Percentiles rank a stretch among this genome's conserved stretches.
Conservation (phyloP, 2,113 vertebrate species). For the Cinclus cinclus region DNA sequence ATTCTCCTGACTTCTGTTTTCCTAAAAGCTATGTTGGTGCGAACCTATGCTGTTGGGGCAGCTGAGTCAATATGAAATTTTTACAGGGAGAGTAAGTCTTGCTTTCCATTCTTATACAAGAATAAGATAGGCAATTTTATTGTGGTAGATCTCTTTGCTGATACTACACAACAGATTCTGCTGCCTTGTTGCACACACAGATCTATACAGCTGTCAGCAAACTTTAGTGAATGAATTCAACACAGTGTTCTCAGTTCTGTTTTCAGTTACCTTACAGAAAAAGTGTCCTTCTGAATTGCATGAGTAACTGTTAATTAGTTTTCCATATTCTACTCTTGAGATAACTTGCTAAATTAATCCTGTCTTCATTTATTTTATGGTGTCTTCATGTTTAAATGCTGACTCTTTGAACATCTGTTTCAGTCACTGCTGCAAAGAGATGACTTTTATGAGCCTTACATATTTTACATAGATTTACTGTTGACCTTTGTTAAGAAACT, state of each 20-base stretch:
- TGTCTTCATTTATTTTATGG: constrained; percentile 72
- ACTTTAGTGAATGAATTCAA: neutral
- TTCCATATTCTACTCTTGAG: constrained; percentile 29
- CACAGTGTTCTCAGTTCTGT: neutral
- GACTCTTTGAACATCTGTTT: constrained; percentile 78
- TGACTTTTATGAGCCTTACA: constrained; percentile 73
- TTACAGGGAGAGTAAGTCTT: neutral
- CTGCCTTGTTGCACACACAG: too few species aligned
- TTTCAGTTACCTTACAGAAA: neutral
- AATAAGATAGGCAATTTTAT: neutral
- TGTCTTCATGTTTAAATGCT: constrained; percentile 71
- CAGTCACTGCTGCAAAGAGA: constrained; percentile 62
- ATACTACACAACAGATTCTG: neutral
- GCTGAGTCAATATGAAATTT: neutral
- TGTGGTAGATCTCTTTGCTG: neutral
- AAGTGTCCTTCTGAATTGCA: neutral
- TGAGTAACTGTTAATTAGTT: constrained; percentile 12
- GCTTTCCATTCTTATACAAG: neutral
- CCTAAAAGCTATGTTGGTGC: neutral
- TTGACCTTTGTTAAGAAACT: constrained; percentile 74
- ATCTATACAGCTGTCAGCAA: neutral
- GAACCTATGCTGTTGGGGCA: neutral
- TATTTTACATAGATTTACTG: constrained; percentile 76
- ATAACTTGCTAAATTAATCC: constrained; percentile 67
- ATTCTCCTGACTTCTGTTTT: neutral